Evolutionary conservation across 2,797 vertebrate genomes (phyloP).

Genomic region (Myotis myotis): DNA sequence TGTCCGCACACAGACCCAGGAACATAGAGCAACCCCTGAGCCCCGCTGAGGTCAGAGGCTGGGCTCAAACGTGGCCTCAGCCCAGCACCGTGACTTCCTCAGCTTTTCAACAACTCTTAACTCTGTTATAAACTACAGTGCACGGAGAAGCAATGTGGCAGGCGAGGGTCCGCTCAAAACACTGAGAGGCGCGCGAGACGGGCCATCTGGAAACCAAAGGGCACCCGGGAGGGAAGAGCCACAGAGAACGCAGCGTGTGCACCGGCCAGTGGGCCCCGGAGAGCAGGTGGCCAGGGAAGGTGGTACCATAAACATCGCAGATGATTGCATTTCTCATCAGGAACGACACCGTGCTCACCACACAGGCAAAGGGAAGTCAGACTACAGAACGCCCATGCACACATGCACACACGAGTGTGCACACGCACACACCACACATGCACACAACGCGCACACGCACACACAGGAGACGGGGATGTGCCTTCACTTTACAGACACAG

Average conservation of each 20-base stretch:
- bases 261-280: not conserved
- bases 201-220: slow-evolving; percentile 74
- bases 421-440: not conserved
- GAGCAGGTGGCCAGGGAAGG: not conserved
- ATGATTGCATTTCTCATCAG: not conserved
- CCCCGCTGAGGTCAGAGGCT: slow-evolving; percentile 29
- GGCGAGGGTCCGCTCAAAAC: slow-evolving; percentile 66
- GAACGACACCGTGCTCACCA: not conserved
- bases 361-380: not conserved
- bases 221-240: slow-evolving; percentile 37
- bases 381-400: not conserved
- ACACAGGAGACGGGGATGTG: fast-evolving
- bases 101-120: slow-evolving; percentile 69
- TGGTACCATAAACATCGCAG: not conserved
- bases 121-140: slow-evolving; percentile 56
- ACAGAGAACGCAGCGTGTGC: not conserved
- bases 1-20: not conserved
- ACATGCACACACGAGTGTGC: not conserved
- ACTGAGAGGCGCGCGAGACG: slow-evolving; percentile 53
- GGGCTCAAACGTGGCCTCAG: slow-evolving; percentile 29
- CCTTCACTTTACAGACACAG: not conserved
- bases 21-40: not conserved
- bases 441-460: not conserved
- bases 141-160: slow-evolving; percentile 44
- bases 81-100: slow-evolving; percentile 45